Evolutionary conservation across 1,140 invertebrate genomes (phyloP).

Genomic region (Zeugodacus cucurbitae): DNA sequence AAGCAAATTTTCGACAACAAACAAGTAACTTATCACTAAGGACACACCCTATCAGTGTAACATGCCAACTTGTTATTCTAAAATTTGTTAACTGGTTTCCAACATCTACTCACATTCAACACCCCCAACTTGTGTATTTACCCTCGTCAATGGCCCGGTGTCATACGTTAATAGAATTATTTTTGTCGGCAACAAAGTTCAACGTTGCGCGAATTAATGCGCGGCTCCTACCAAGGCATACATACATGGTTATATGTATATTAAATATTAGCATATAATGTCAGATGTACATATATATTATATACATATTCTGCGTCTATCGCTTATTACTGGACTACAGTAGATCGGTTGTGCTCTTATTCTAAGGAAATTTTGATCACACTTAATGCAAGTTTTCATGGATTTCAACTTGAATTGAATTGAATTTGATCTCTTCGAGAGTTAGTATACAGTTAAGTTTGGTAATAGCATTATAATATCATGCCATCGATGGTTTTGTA

Average conservation of each 20-base stretch:
- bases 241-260: neutral
- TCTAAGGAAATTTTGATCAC: no score
- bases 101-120: neutral
- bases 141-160: neutral
- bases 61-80: neutral
- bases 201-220: neutral
- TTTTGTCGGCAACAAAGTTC: neutral
- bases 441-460: no score
- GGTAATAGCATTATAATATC: no score
- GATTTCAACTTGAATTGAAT: no score
- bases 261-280: neutral
- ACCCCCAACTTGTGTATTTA: neutral
- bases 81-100: neutral
- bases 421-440: no score
- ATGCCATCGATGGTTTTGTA: no score
- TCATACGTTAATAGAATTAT: neutral
- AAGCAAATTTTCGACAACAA: no score
- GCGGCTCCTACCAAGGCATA: neutral
- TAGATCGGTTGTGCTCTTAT: no score
- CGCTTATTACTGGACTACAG: no score
- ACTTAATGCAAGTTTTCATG: no score
- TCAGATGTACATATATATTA: neutral
- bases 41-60: neutral
- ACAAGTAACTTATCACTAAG: neutral
- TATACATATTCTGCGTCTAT: no score